Evolutionary conservation across 2,888 invertebrate species (phyloP).

Genomic region (Busseola fusca): DNA sequence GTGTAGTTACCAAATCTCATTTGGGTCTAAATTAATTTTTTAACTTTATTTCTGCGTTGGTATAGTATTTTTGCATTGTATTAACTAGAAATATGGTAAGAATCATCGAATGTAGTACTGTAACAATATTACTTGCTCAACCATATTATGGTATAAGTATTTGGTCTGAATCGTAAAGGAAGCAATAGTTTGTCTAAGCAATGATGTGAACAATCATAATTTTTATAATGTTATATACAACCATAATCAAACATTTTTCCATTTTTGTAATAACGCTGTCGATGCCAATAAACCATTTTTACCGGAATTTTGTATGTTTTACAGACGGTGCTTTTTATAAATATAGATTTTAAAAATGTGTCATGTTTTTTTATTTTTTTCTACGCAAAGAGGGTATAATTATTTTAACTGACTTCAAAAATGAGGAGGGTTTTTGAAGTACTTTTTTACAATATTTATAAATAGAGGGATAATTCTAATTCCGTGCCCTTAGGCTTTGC

Average conservation of each 20-base stretch:
- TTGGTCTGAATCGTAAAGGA: slow-evolving; percentile 65
- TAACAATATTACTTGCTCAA: slow-evolving; percentile 82
- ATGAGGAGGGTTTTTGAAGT: not conserved
- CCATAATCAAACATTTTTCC: slow-evolving; percentile 76
- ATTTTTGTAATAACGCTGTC: slow-evolving; percentile 83
- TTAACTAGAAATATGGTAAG: slow-evolving; percentile 68
- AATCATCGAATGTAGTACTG: slow-evolving; percentile 73
- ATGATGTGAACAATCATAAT: slow-evolving; percentile 75
- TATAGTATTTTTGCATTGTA: slow-evolving; percentile 66
- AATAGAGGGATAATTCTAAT: not conserved
- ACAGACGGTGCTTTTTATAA: slow-evolving; percentile 89
- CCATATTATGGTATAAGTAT: slow-evolving; percentile 69
- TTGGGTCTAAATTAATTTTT: slow-evolving; percentile 66
- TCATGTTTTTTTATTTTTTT: slow-evolving; percentile 31
- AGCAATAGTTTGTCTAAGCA: slow-evolving; percentile 67
- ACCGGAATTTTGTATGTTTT: slow-evolving; percentile 87
- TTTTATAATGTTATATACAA: slow-evolving; percentile 81
- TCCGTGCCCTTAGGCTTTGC: not conserved
- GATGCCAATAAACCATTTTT: slow-evolving; percentile 84
- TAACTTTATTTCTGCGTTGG: slow-evolving; percentile 66
- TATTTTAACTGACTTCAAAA: not conserved
- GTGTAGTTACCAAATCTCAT: slow-evolving; percentile 78
- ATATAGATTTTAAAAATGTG: slow-evolving; percentile 77
- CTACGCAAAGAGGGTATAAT: not conserved
- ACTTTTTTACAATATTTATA: not conserved